Evolutionary conservation across 2,888 invertebrate genomes (phyloP).

Genomic region (Torymus auratus): DNA sequence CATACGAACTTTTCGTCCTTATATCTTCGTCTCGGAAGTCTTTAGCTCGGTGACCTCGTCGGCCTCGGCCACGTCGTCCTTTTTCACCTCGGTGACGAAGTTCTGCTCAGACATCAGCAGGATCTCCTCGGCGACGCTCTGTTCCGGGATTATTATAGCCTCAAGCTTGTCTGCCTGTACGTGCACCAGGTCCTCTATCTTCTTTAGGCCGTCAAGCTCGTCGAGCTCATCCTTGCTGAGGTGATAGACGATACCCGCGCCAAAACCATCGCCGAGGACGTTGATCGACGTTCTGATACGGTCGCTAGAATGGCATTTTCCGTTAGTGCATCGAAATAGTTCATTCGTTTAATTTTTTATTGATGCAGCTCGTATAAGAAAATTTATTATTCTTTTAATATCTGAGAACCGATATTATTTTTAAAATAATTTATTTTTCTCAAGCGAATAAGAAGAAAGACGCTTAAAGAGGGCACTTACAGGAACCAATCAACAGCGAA

Average conservation of each 20-base stretch:
- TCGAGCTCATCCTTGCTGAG: constrained; percentile 80
- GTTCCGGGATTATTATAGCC: constrained; percentile 62
- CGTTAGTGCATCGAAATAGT: no score
- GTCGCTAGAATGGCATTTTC: constrained; percentile 74
- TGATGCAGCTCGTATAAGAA: no score
- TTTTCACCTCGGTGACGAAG: no score
- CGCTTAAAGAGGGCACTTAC: constrained; percentile 72
- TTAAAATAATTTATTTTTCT: no score
- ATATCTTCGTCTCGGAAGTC: constrained; percentile 68
- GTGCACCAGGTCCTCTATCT: constrained; percentile 62
- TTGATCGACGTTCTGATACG: constrained; percentile 82
- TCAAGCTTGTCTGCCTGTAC: constrained; percentile 65
- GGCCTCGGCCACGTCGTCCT: neutral
- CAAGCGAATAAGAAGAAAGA: no score
- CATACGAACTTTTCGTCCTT: constrained; percentile 43
- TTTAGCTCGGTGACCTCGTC: constrained; percentile 49
- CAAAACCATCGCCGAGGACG: constrained; percentile 86
- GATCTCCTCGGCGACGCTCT: neutral
- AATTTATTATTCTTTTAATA: no score
- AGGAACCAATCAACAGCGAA: constrained; percentile 84
- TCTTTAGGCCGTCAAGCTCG: constrained; percentile 69
- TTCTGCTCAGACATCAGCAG: no score
- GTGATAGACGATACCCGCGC: constrained; percentile 85
- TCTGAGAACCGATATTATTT: no score
- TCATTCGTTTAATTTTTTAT: no score